phyloP scores from a whole-genome alignment of 2,113 vertebrate species.

The Cranoglanis bouderius region DNA sequence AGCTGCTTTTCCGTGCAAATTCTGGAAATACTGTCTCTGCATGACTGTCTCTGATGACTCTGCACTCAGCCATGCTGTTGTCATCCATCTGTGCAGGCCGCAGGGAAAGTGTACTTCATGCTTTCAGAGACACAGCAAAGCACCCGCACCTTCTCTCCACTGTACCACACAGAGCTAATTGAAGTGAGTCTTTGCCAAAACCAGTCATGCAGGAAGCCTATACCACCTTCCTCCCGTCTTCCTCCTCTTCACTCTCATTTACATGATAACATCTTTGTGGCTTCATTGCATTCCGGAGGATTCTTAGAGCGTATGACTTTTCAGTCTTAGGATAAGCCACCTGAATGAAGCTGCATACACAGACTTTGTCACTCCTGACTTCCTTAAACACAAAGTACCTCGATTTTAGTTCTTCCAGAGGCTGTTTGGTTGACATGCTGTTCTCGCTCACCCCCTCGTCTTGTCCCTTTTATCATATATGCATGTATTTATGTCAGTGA shows the following conservation, averaged over 20 bases:
- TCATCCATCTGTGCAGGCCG: slow-evolving; percentile 36
- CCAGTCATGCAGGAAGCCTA: slow-evolving; percentile 23
- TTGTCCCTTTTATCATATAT: slow-evolving; percentile 9
- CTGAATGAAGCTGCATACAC: not conserved
- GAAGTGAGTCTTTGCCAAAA: slow-evolving; percentile 51
- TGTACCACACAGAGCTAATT: slow-evolving; percentile 60
- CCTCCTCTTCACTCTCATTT: slow-evolving; percentile 11
- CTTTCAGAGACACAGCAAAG: slow-evolving; percentile 51
- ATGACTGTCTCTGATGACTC: slow-evolving; percentile 34
- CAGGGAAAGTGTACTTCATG: slow-evolving; percentile 39
- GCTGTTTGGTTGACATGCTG: not conserved
- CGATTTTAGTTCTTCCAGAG: not conserved
- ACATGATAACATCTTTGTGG: slow-evolving; percentile 4
- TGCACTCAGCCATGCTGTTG: slow-evolving; percentile 38
- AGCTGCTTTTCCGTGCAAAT: not conserved
- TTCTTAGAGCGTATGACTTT: not conserved
- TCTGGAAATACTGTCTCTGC: slow-evolving; percentile 3
- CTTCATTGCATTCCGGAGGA: slow-evolving; percentile 36
- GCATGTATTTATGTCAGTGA: not conserved
- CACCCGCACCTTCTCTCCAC: slow-evolving; percentile 50
- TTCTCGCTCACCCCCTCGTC: not conserved
- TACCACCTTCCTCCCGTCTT: slow-evolving; percentile 27
- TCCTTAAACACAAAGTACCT: not conserved
- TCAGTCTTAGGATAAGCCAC: not conserved
- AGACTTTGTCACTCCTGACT: not conserved